These are phyloP conservation scores for Cydia amplana DNA, from an alignment of 1,140 invertebrate genomes.

Conservation along the genomic window DNA sequence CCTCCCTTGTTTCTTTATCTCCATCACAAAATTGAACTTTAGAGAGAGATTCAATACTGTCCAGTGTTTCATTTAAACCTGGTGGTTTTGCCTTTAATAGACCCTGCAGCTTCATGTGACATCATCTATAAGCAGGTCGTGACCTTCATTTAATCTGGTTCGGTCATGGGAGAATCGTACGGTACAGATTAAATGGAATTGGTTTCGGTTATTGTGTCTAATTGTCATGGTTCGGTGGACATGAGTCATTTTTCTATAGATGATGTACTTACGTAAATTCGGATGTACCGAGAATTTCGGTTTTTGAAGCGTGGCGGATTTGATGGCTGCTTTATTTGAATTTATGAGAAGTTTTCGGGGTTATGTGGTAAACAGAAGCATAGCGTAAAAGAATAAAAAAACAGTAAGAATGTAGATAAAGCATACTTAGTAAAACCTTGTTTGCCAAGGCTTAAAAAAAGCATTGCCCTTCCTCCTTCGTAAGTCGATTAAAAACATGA, in stretches of 20 bases:
- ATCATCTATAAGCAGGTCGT: conserved; percentile 49
- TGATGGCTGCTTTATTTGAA: conserved; percentile 7
- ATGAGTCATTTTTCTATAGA: conserved; percentile 19
- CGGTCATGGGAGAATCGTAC: conserved; percentile 40
- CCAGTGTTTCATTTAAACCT: conserved; percentile 37
- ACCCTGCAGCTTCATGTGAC: conserved; percentile 46
- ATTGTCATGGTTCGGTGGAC: conserved; percentile 24
- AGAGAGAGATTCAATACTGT: background rate
- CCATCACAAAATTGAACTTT: background rate
- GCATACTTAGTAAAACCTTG: background rate
- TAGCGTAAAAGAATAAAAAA: background rate
- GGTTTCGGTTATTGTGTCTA: conserved; percentile 39
- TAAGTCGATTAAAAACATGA: background rate
- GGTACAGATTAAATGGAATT: conserved; percentile 41
- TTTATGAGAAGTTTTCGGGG: conserved; percentile 2
- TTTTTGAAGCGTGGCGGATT: conserved; percentile 4
- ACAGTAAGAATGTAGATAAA: background rate
- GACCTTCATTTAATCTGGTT: conserved; percentile 55
- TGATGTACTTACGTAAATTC: background rate
- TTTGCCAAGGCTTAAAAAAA: no score
- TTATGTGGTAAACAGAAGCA: background rate
- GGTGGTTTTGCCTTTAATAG: conserved; percentile 40
- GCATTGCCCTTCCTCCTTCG: no score
- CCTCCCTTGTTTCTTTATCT: conserved; percentile 35
- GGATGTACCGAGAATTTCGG: conserved; percentile 3